Base-by-base conservation (phyloP, 1,140 invertebrate genomes). In the Danaus melanippus region DNA sequence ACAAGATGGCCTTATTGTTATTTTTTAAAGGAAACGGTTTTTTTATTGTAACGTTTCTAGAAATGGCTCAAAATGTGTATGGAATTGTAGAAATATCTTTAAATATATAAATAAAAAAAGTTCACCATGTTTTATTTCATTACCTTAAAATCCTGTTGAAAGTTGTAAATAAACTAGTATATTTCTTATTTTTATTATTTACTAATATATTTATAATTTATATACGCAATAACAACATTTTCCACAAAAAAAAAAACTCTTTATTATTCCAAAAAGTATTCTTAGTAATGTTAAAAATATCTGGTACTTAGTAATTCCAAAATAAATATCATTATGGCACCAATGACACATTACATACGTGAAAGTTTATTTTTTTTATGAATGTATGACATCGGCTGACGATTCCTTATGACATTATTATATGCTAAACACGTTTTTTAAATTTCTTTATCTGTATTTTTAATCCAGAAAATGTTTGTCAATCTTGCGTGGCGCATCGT, bases 71-170 rank as follows among this genome's bases (percentile, higher is more conserved):
- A 79, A 69, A 53, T 69, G 59, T 70, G 56, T 61, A 73, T 42
- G 57, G 56, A 69, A 64, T 50, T 73, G 71, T 82, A 79, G 72
- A 82, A 76, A 69, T 79, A 69, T 68, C 75, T 70, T 80, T 78
- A 76, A 70, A 73, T 67, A 71, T 63, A 82, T 70, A 74, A 58
- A 50, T 58, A 69, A 79, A 44, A 54, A 75, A 69, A 74, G 54
- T 51, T 32, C 15, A 49, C 45, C 65, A 67, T 50, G 62, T 53
- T 56, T 67, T 51, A 47, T 64, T 60, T 47, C 6, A 50, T 45
- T 12, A 10, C 46, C 21, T 32, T 46, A 46, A 46, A 46, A 12
- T 53, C 12, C 10, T 21, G 9, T 47, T 32, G 21, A 32, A 32
- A 3, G 15, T 3, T 15, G 15, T 41, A 47, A 12, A 8, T 10